phyloP scores from a whole-genome alignment of 1,140 invertebrate species.

The Teleopsis dalmanni region DNA sequence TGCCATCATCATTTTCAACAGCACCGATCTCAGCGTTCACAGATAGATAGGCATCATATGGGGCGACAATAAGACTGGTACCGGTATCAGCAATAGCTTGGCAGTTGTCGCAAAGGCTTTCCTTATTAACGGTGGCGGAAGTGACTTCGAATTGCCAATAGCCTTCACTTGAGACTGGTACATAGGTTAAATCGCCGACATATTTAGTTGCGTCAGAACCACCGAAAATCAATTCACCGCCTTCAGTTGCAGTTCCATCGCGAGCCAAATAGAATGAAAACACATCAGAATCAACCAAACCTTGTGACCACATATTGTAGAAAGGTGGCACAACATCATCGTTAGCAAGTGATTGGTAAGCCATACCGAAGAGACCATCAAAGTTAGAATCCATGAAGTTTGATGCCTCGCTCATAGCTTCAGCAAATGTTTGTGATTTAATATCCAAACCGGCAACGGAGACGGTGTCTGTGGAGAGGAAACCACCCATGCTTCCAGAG shows the following conservation, averaged over 20 bases:
- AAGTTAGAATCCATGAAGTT: slow-evolving; percentile 89
- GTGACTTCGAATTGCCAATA: slow-evolving; percentile 44
- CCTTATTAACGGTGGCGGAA: slow-evolving; percentile 15
- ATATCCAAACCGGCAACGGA: slow-evolving; percentile 59
- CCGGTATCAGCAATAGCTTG: slow-evolving; percentile 70
- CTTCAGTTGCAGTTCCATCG: slow-evolving; percentile 51
- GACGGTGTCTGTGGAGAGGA: slow-evolving; percentile 81
- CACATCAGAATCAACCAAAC: slow-evolving; percentile 64
- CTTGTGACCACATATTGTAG: slow-evolving; percentile 86
- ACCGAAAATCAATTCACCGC: slow-evolving; percentile 33
- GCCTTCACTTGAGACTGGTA: slow-evolving; percentile 33
- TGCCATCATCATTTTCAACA: not conserved
- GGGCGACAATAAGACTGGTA: slow-evolving; percentile 66
- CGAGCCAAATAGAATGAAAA: slow-evolving; percentile 86
- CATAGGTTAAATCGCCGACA: slow-evolving; percentile 27
- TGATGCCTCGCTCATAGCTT: slow-evolving; percentile 86
- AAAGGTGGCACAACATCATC: slow-evolving; percentile 88
- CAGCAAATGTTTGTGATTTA: slow-evolving; percentile 90
- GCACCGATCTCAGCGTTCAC: slow-evolving; percentile 5
- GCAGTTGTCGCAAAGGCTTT: slow-evolving; percentile 46
- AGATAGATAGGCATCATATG: slow-evolving; percentile 25
- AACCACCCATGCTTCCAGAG: slow-evolving; percentile 89
- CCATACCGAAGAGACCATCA: slow-evolving; percentile 94
- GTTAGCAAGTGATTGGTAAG: slow-evolving; percentile 76
- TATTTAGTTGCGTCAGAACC: slow-evolving; percentile 29